Evolutionary conservation across 23 tunicate species (phyloP), one percentile per base, ranked within the genome.

Genomic region (Diplosoma virens): DNA sequence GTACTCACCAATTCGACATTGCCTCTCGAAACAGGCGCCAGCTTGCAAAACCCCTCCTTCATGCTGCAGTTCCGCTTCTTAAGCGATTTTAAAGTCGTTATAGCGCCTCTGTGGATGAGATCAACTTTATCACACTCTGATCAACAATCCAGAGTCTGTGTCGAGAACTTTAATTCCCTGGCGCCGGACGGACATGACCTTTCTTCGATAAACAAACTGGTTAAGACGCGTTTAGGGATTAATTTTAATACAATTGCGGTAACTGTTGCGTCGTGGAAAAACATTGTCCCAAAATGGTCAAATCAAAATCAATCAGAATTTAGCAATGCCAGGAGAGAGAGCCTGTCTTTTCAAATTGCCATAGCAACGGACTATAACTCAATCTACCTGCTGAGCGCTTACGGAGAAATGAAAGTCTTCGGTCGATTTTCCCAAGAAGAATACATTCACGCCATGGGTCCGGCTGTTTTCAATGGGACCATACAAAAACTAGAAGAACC

Each of bases 71-170:
- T 77, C 34, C 60, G 71, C 2, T 82, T 74, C 52, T 22, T 65
- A 32, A 54, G 47, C 7, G 77, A 82, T 9, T 82, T 89, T 46
- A 59, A 45, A 9, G 50, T 77, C 1, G 76, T 89, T 17, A 16
- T 89, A 5, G 66, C 77, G 3, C 88, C 96, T 3, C 69, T 89
- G 67, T 89, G 96, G 96, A 35, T 78, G 75, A 47, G 87, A 45
- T 58, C 87, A 20, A 35, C 28, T 32, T 32, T 70, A 22, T 33
- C 59, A 0, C 25, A 34, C 25, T 6, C 59, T 24, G 66, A 63
- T 4, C 30, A 60, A 25, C 52, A 1, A 1, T 81, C 84, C 0
- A 32, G 32, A 17, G 80, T 81, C 1, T 87, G 95, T 32, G 79
- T 77, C 0, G 87, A 81, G 45, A 28, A 68, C 25, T 16, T 18